Base-by-base conservation (phyloP, 2,113 vertebrate species). In the Erpornis zantholeuca region DNA sequence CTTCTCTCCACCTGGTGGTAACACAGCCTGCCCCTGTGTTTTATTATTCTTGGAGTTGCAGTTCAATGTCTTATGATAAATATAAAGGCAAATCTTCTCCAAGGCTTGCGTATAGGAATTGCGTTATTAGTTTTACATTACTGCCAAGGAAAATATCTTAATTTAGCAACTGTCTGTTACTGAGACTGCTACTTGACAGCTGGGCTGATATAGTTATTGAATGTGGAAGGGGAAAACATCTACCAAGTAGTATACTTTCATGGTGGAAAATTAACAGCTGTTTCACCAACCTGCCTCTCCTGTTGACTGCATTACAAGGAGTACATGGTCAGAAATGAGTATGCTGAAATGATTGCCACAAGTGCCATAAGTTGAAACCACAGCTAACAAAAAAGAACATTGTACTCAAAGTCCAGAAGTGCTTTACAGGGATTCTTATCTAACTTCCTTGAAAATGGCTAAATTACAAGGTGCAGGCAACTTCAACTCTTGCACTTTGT, bases 121-220 rank as follows among this genome's bases (percentile, higher is more conserved):
- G 44, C 29, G 31, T 85, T 95, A 94, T 95, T 96, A 95, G 50
- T 45, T 94, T 95, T 94, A 50, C 56, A 60, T 96, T 90, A 81
- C 56, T 82, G 80, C 31, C 75, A 92, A 77, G n/a, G 82, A 95
- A 97, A 82, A n/a, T 77, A 77, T 90, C 87, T 94, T 91, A 94
- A 95, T 96, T 95, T 91, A 95, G 68, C 63, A 95, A 42, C 38
- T 90, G 66, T 70, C 71, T 95, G 70, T 94, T 93, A 92, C 57
- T 72, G 23, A 82, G 93, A 87, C 59, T 93, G 68, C 36, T 92
- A 78, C 88, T 94, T 96, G 75, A 92, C 77, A 79, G 78, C 60
- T n/a, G 42, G 23, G 18, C 23, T 52, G 66, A 85, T 29, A 96
- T 91, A 95, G 77, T 95, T 82, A 65, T 64, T 94, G 66, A n/a